phyloP scores from a whole-genome alignment of 2,888 invertebrate genomes.

The Heliothis peltigera region DNA sequence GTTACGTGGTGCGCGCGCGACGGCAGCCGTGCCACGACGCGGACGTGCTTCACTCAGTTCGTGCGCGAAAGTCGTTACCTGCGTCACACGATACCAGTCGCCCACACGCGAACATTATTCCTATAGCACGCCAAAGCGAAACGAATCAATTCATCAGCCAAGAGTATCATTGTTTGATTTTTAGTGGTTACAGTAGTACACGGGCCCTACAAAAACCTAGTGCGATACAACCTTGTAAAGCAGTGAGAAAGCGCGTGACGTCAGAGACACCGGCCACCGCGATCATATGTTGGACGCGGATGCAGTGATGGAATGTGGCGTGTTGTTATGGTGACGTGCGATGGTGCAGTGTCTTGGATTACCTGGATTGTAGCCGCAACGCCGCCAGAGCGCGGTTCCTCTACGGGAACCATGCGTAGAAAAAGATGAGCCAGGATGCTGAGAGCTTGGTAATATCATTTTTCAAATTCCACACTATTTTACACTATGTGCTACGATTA shows the following conservation, averaged over 20 bases:
- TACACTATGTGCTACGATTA: conserved; percentile 2
- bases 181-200: conserved; percentile 65
- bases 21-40: conserved; percentile 82
- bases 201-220: conserved; percentile 61
- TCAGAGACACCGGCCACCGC: conserved; percentile 84
- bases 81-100: conserved; percentile 85
- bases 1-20: conserved; percentile 84
- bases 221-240: conserved; percentile 80
- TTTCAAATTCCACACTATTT: conserved; percentile 66
- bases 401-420: conserved; percentile 91
- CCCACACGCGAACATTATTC: conserved; percentile 81
- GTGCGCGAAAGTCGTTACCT: conserved; percentile 89
- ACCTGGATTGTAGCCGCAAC: conserved; percentile 78
- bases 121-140: conserved; percentile 71
- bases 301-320: conserved; percentile 89
- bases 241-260: conserved; percentile 88
- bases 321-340: conserved; percentile 86
- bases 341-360: conserved; percentile 81
- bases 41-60: conserved; percentile 90
- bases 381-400: conserved; percentile 83
- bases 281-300: conserved; percentile 90
- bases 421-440: conserved; percentile 93
- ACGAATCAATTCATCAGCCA: conserved; percentile 73
- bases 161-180: conserved; percentile 68
- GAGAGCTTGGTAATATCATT: conserved; percentile 92